Evolutionary conservation across 2,888 invertebrate genomes (phyloP), one percentile per base, ranked within the genome.

Genomic region (Chaitophorus viminalis): DNA sequence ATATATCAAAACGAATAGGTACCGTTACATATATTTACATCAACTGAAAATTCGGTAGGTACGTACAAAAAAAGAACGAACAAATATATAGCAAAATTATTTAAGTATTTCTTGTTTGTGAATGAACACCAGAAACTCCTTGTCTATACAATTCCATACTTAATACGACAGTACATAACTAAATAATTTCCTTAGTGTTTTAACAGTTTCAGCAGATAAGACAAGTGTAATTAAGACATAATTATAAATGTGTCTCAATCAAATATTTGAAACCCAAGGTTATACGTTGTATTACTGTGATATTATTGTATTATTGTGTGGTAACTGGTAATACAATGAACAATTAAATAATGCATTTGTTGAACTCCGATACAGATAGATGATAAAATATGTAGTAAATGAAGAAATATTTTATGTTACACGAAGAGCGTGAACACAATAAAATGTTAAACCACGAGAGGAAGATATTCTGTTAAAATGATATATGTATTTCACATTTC

Each of bases 1-100:
- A 46, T 46, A 46, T 25, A 76, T 76, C 76, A 76, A 84, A 65
- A 76, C 76, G 39, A 25, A 65, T 46, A 76, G 65, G 39, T 76
- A 68, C 84, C n/a, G n/a, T n/a, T n/a, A n/a, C n/a, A n/a, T n/a
- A 84, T 65, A 75, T 60, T 75, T 65, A 83, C n/a, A 83, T 76
- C 84, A 65, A 76, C 65, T 18, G 75, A 60, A 65, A 65, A 75
- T 21, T 75, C 75, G 17, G n/a, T n/a, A n/a, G n/a, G n/a, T n/a
- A n/a, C n/a, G n/a, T n/a, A n/a, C n/a, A n/a, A n/a, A n/a, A n/a
- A n/a, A 25, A 8, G 75, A 65, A 6, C n/a, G n/a, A 83, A 75
- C 25, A n/a, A 72, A 82, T 60, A 54, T 54, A 54, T 2, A 21
- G 21, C 2, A 29, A 82, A 60, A 31, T 60, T n/a, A 83, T 75